Conservation (phyloP, 2,888 invertebrate genomes). For the Lomographa bimaculata region DNA sequence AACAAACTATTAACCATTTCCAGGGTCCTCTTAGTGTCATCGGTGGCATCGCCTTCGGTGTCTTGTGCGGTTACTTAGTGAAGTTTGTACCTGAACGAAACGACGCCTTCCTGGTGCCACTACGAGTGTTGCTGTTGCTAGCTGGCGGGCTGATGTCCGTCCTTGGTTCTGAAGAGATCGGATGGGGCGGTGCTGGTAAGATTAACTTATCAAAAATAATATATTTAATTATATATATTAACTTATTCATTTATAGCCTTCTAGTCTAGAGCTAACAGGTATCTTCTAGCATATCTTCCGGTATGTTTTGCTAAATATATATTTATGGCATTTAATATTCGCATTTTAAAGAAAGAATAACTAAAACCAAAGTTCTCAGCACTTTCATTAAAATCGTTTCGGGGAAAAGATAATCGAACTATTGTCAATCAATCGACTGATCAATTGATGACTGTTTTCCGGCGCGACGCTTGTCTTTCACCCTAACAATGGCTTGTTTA, state of each 20-base stretch:
- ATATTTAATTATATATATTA: no score
- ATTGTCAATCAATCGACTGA: no score
- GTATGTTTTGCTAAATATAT: no score
- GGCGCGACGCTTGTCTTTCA: constrained; percentile 1
- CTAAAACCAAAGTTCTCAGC: no score
- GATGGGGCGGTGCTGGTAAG: constrained; percentile 85
- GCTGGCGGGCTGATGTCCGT: constrained; percentile 92
- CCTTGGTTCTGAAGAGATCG: constrained; percentile 93
- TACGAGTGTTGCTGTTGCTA: constrained; percentile 91
- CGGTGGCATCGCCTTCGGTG: constrained; percentile 92
- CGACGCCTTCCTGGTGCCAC: constrained; percentile 91
- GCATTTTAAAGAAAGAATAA: no score
- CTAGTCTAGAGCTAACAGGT: no score
- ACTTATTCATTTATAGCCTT: no score
- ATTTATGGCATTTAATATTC: no score
- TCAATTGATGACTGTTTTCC: neutral
- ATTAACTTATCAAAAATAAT: constrained; percentile 4
- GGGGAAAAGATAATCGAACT: no score
- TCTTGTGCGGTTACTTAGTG: constrained; percentile 90
- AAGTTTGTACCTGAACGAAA: constrained; percentile 93
- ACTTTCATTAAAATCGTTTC: no score
- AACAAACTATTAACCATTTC: no score
- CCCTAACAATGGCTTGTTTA: constrained; percentile 8
- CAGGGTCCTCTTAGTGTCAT: constrained; percentile 91
- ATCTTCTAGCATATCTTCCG: no score